Evolutionary conservation across 2,888 invertebrate species (phyloP).

Genomic region (Teleogryllus oceanicus): DNA sequence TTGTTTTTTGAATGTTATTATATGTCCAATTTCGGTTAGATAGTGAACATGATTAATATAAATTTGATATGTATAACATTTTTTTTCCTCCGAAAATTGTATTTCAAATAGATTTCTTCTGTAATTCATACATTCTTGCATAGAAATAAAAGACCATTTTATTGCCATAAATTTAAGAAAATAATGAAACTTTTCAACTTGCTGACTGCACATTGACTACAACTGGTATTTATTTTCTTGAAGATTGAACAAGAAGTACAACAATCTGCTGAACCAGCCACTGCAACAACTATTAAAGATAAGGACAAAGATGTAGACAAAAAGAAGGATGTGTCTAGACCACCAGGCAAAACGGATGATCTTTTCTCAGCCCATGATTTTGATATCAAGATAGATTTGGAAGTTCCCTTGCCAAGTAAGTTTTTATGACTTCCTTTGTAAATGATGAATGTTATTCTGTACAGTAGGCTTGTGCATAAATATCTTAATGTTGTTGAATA

Average conservation of each 20-base stretch:
- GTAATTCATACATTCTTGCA: too few species aligned
- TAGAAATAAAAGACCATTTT: neutral
- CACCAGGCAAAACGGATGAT: slow-evolving; percentile 47
- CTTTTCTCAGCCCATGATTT: slow-evolving; percentile 76
- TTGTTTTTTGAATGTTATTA: too few species aligned
- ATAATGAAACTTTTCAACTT: neutral
- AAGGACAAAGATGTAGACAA: slow-evolving; percentile 40
- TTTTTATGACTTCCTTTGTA: slow-evolving; percentile 37
- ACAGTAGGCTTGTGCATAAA: too few species aligned
- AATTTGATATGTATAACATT: too few species aligned
- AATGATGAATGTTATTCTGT: too few species aligned
- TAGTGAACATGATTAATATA: too few species aligned
- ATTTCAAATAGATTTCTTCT: too few species aligned
- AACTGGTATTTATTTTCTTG: slow-evolving; percentile 11
- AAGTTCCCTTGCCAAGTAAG: slow-evolving; percentile 76
- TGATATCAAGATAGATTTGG: slow-evolving; percentile 90
- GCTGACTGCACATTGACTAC: neutral
- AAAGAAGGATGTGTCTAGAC: slow-evolving; percentile 38
- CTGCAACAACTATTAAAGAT: slow-evolving; percentile 36
- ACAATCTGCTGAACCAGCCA: slow-evolving; percentile 36
- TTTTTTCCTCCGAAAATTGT: too few species aligned
- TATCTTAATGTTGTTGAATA: too few species aligned
- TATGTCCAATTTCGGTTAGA: too few species aligned
- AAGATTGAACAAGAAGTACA: slow-evolving; percentile 29
- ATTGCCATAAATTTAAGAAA: neutral